A percentile compares a stretch with the other conserved stretches of the same genome.
Evolutionary conservation across 2,797 vertebrate species (phyloP).

Genomic region (Alosa sapidissima): DNA sequence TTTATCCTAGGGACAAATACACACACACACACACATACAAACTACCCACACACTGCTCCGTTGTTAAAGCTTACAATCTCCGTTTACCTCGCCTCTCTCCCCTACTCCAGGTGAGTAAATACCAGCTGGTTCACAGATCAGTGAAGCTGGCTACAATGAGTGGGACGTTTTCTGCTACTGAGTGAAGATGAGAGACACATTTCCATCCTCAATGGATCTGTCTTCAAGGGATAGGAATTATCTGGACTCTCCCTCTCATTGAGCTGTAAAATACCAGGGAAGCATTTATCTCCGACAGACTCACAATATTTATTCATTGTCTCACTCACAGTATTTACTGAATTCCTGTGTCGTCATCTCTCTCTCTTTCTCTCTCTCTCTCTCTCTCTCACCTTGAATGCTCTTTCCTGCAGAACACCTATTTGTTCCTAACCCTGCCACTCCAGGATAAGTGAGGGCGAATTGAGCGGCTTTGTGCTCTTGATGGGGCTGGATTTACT

Average conservation of each 20-base stretch:
- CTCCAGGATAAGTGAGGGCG: constrained; percentile 40
- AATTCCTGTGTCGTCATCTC: neutral
- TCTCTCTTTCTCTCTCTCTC: neutral
- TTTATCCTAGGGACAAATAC: neutral
- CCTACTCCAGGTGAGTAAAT: neutral
- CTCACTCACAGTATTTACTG: neutral
- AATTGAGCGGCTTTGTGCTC: constrained; percentile 49
- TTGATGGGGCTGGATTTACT: constrained; percentile 47
- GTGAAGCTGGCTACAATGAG: neutral
- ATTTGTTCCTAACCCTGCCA: constrained; percentile 37
- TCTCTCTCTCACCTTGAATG: constrained; percentile 1
- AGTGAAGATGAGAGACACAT: neutral
- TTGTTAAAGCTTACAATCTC: neutral
- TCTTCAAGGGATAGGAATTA: constrained; percentile 11
- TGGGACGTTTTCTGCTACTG: neutral
- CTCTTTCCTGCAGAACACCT: constrained; percentile 29
- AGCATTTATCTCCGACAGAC: neutral
- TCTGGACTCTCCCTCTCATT: neutral
- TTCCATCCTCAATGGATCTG: neutral
- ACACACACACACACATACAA: neutral
- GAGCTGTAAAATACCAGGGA: neutral
- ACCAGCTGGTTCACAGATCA: neutral
- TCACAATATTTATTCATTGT: neutral
- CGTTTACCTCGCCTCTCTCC: neutral
- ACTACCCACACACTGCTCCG: neutral